Evolutionary conservation across 2,888 invertebrate genomes (phyloP), one percentile per base, ranked within the genome.

Genomic region (Plagiodera versicolora): DNA sequence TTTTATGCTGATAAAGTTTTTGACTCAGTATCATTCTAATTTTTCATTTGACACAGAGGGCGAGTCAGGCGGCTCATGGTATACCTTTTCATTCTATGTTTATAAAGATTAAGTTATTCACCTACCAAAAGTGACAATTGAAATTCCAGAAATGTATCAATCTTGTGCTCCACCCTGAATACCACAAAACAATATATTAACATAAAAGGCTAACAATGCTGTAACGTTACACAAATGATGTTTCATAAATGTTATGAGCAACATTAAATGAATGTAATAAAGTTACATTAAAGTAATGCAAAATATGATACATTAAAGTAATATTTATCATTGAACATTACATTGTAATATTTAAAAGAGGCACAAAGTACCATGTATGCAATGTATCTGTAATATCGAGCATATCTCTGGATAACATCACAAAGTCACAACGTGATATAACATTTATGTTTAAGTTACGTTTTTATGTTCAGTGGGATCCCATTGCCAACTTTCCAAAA

Each of bases 271-370:
- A 5, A 32, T 32, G 2, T 32, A 32, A 11, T 32, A 32, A 32
- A 6, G 16, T 45, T 10, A 45, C 45, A n/a, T 45, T 45, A 16
- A n/a, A 17, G 45, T 14, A 16, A 18, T 5, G 45, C 45, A 45
- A 45, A 16, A 45, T 45, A 17, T 17, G 18, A 9, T 14, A 18
- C 32, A 32, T 32, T 2, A 10, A 32, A 6, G 32, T 32, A 32
- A 32, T 11, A 9, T 32, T 32, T 11, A 32, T 9, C 3, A 32
- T 32, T 24, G 32, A 32, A 45, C 45, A 45, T 45, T 9, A 45
- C 45, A 45, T 45, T 45, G 17, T n/a, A 45, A 45, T 45, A 45
- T 45, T 45, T 39, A 39, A 6, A 39, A 39, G 39, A 39, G 39
- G 39, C 39, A 39, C 39, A 39, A 39, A 39, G 3, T 39, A 39